phyloP scores from a whole-genome alignment of 2,113 vertebrate genomes.

The Myotis brandtii region DNA sequence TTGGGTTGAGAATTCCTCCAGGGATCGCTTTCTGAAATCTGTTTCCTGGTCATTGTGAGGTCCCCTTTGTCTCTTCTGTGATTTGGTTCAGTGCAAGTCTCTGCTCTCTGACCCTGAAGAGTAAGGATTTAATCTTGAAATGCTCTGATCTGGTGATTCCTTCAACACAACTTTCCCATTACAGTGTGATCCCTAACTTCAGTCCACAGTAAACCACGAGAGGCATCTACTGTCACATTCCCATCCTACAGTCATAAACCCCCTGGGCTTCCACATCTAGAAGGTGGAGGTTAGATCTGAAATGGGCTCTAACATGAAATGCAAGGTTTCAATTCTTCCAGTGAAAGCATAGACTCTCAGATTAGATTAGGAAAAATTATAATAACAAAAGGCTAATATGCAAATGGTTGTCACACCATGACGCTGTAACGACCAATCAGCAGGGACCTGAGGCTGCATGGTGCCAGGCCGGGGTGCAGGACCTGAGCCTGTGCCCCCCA shows the following conservation, averaged over 20 bases:
- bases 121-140: background rate
- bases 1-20: background rate
- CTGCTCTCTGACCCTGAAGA: background rate
- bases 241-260: background rate
- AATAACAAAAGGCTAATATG: no score
- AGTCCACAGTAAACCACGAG: background rate
- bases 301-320: background rate
- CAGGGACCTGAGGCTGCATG: no score
- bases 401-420: no score
- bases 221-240: background rate
- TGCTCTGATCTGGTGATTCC: slow-evolving; percentile 8
- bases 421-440: no score
- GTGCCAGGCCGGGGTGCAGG: no score
- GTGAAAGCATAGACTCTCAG: background rate
- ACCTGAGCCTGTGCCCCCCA: no score
- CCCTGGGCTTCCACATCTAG: background rate
- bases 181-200: background rate
- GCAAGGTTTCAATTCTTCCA: background rate
- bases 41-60: background rate
- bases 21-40: background rate
- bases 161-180: background rate
- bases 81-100: background rate
- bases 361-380: slow-evolving; percentile 6
- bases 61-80: background rate
- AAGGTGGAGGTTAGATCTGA: background rate